phyloP scores from a whole-genome alignment of 2,888 invertebrate genomes.

The Drosophila niveifrons region DNA sequence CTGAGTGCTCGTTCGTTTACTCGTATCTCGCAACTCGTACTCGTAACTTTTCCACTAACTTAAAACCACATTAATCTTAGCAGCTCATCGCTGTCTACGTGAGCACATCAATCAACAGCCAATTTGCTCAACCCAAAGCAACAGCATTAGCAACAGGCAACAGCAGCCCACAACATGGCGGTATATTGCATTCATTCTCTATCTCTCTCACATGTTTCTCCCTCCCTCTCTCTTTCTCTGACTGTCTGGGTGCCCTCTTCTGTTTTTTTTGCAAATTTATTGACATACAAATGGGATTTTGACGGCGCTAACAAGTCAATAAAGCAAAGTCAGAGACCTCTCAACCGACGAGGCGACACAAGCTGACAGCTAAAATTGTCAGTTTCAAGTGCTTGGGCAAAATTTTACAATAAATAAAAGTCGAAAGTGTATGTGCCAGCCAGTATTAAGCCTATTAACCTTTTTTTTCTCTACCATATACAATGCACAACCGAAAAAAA shows the following conservation, averaged over 20 bases:
- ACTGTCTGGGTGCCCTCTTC: conserved; percentile 25
- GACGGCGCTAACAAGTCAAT: conserved; percentile 77
- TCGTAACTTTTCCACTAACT: conserved; percentile 69
- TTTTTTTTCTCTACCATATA: conserved; percentile 59
- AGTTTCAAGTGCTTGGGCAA: conserved; percentile 79
- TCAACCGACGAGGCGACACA: conserved; percentile 42
- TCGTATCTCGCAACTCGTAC: conserved; percentile 29
- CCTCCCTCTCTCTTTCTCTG: conserved; percentile 6
- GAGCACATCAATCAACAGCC: conserved; percentile 70
- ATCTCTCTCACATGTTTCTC: conserved; percentile 1
- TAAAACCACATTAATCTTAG: conserved; percentile 73
- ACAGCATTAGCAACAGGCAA: conserved; percentile 44
- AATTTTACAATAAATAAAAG: conserved; percentile 74
- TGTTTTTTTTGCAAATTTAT: conserved; percentile 66
- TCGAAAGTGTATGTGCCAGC: conserved; percentile 32
- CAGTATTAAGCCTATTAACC: conserved; percentile 75
- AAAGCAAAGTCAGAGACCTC: conserved; percentile 72
- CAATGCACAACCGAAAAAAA: conserved; percentile 26
- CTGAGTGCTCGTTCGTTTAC: background rate
- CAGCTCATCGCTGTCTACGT: conserved; percentile 54
- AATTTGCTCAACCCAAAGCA: conserved; percentile 46
- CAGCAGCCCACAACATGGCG: conserved; percentile 46
- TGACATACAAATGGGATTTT: conserved; percentile 78
- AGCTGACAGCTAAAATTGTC: conserved; percentile 74
- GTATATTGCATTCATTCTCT: conserved; percentile 21